Base-by-base conservation (phyloP, 2,113 vertebrate species). In the Galemys pyrenaicus region DNA sequence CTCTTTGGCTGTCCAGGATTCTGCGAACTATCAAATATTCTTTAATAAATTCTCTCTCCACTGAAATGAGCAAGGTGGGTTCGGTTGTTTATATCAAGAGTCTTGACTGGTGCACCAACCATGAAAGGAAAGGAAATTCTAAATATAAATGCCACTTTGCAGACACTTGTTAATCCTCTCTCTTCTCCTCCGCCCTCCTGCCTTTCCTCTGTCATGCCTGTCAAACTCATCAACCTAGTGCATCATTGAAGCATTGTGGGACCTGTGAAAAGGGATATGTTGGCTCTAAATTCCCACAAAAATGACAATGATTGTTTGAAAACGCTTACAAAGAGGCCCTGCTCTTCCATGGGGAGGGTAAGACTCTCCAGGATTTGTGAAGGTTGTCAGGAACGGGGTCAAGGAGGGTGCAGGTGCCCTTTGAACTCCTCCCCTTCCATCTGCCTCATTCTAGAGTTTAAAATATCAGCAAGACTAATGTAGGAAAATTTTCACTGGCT, bases 91-190 rank as follows among this genome's bases (percentile, higher is more conserved):
- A 73, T 64, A 68, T 49, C 9, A 67, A 78, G 83, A 87, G 89
- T 78, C 86, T 71, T 82, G 74, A 78, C 35, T 82, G 32, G 49
- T 6, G 11, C 32, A 79, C 49, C 92, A 84, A 65, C 44, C 64
- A 54, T 60, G 67, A 88, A 71, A 90, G 85, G 65, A 81, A 87
- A 81, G 91, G 46, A 87, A 88, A 74, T 85, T 68, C 80, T 92
- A 89, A 93, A 89, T 79, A 60, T 89, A 92, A 95, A 95, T 24
- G 77, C 88, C 60, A 79, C 85, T 49, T 71, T 19, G 2, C 30
- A 92, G 84, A 93, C 82, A 96, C 86, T 94, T 78, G 73, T 44
- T 87, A 81, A 87, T 44, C 35, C 74, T 82, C 82, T 82, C 64
- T 67, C 77, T 85, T 87, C 73, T 85, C 44, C 70, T 90, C 91